A percentile compares a stretch with the other conserved stretches of the same genome.
Evolutionary conservation across 2,888 invertebrate species (phyloP).

Genomic region (Mimachlamys varia): DNA sequence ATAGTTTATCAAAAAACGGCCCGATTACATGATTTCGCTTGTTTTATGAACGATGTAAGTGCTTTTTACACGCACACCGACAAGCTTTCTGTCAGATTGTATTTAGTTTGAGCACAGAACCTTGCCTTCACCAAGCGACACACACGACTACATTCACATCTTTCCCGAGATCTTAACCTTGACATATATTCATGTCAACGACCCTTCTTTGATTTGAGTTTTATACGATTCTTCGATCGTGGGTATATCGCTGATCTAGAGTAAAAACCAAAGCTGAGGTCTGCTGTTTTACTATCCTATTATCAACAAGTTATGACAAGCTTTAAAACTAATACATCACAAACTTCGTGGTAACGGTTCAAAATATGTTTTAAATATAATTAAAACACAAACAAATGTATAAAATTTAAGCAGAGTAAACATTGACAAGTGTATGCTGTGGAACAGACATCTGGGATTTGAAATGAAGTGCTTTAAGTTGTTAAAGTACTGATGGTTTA

Average conservation of each 20-base stretch:
- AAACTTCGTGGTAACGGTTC: not conserved
- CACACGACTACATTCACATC: no score
- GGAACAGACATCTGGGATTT: not conserved
- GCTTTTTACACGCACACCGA: not conserved
- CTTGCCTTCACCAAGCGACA: not conserved
- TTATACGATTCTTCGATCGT: not conserved
- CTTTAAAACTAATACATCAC: no score
- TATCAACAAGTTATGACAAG: no score
- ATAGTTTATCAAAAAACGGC: not conserved
- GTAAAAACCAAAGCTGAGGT: no score
- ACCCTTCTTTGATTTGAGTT: not conserved
- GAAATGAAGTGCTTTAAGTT: not conserved
- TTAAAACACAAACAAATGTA: not conserved
- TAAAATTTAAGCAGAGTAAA: not conserved
- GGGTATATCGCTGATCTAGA: no score
- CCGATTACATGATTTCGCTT: not conserved
- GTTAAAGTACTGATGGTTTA: not conserved
- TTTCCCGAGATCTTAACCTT: no score
- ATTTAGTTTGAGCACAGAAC: not conserved
- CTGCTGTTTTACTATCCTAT: not conserved
- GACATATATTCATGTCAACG: no score
- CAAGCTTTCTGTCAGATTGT: not conserved
- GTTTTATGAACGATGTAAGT: not conserved
- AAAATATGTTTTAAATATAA: not conserved
- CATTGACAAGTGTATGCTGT: not conserved